Percentiles rank a stretch among this genome's conserved stretches.
These are phyloP conservation scores for Kryptopterus vitreolus DNA, from an alignment of 2,797 vertebrate genomes.

Conservation along the genomic window DNA sequence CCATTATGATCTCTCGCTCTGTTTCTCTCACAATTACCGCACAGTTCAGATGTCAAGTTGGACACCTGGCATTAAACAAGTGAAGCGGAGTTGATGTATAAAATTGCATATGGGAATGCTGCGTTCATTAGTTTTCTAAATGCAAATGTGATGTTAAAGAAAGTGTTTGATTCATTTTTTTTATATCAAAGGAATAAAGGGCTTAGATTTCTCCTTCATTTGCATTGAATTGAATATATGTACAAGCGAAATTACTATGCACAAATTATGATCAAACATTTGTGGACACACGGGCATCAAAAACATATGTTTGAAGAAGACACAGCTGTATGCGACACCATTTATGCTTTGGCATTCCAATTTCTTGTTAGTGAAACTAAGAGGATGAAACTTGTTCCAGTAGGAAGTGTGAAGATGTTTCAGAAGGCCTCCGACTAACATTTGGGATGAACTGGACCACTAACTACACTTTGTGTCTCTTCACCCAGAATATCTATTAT, in stretches of 20 bases:
- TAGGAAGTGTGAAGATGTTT: too few species aligned
- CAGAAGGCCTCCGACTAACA: too few species aligned
- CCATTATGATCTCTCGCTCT: constrained; percentile 12
- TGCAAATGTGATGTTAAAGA: background rate
- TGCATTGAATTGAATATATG: background rate
- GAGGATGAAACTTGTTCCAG: too few species aligned
- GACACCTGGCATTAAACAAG: constrained; percentile 19
- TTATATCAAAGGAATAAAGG: background rate
- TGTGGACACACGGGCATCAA: too few species aligned
- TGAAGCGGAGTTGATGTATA: background rate
- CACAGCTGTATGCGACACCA: too few species aligned
- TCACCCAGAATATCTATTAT: background rate
- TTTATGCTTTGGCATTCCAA: too few species aligned
- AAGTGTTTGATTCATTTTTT: background rate
- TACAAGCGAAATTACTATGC: too few species aligned
- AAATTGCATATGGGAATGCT: background rate
- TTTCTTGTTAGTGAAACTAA: too few species aligned
- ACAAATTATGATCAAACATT: too few species aligned
- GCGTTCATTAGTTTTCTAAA: background rate
- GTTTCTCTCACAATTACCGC: constrained; percentile 12
- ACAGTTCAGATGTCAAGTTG: background rate
- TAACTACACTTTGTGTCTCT: background rate
- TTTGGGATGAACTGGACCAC: background rate
- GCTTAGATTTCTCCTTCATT: too few species aligned
- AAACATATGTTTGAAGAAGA: too few species aligned